phyloP scores from a whole-genome alignment of 2,797 vertebrate species.

The Acipenser oxyrinchus region DNA sequence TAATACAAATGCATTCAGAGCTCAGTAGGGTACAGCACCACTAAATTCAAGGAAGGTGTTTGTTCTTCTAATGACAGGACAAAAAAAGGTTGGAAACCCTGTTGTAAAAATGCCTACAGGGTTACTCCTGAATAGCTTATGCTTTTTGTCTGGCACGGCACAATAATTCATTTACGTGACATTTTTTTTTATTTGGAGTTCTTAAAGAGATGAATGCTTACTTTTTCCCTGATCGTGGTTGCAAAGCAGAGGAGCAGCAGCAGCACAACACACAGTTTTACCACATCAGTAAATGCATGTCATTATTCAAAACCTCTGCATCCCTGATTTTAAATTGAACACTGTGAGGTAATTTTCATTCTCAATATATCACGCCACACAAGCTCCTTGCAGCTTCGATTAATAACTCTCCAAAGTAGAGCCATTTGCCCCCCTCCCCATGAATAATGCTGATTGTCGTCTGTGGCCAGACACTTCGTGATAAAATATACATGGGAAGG shows the following conservation, averaged over 20 bases:
- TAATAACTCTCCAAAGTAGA: constrained; percentile 42
- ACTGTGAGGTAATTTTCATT: constrained; percentile 43
- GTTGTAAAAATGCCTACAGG: background rate
- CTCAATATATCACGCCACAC: constrained; percentile 39
- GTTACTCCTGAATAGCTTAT: background rate
- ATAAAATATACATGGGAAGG: constrained; percentile 41
- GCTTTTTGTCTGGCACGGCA: background rate
- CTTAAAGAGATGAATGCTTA: constrained; percentile 7
- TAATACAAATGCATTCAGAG: no score
- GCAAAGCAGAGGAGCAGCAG: constrained; percentile 3
- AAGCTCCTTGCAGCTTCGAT: constrained; percentile 35
- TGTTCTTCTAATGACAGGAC: no score
- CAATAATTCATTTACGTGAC: constrained; percentile 6
- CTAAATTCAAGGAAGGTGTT: no score
- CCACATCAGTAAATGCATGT: constrained; percentile 32
- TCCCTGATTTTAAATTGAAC: constrained; percentile 37
- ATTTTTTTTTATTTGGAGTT: constrained; percentile 1
- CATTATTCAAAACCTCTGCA: constrained; percentile 25
- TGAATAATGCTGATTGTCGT: constrained; percentile 46
- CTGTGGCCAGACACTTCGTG: constrained; percentile 27
- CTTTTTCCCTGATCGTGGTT: constrained; percentile 1
- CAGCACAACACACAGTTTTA: constrained; percentile 14
- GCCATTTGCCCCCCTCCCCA: constrained; percentile 46
- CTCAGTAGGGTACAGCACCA: no score
- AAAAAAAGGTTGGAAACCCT: background rate